A percentile compares a stretch with the other conserved stretches of the same genome.
phyloP scores from a whole-genome alignment of 1,140 invertebrate genomes.

The Dinothrombium tinctorium region DNA sequence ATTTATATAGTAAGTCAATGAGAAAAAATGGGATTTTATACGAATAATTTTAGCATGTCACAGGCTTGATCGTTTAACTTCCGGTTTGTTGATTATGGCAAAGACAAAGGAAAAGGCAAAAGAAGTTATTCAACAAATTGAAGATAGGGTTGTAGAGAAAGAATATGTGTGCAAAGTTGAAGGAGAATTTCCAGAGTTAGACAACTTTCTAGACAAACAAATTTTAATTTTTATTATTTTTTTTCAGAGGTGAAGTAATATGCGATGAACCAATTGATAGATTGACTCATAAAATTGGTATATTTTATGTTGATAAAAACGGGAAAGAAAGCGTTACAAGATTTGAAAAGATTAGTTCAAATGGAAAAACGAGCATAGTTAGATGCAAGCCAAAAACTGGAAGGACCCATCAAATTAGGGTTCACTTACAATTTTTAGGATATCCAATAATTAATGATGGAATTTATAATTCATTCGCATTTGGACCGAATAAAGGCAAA shows the following conservation, averaged over 20 bases:
- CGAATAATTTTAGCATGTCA: slow-evolving; percentile 22
- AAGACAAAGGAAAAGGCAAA: slow-evolving; percentile 70
- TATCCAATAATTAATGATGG: slow-evolving; percentile 93
- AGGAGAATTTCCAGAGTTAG: slow-evolving; percentile 85
- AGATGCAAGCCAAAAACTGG: slow-evolving; percentile 73
- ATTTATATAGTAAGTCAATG: slow-evolving; percentile 61
- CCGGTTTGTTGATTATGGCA: slow-evolving; percentile 66
- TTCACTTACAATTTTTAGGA: slow-evolving; percentile 92
- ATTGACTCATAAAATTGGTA: slow-evolving; percentile 80
- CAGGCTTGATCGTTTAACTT: slow-evolving; percentile 32
- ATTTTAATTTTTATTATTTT: slow-evolving; percentile 9
- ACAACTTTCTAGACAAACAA: not conserved
- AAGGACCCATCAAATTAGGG: slow-evolving; percentile 92
- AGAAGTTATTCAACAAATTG: slow-evolving; percentile 79
- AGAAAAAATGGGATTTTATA: not conserved
- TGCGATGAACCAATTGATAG: slow-evolving; percentile 78
- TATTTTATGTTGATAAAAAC: slow-evolving; percentile 58
- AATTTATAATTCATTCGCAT: slow-evolving; percentile 58
- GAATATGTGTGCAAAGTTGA: slow-evolving; percentile 92
- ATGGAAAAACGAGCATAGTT: slow-evolving; percentile 71
- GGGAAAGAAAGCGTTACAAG: slow-evolving; percentile 73
- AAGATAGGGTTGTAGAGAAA: slow-evolving; percentile 70
- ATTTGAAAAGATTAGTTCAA: slow-evolving; percentile 60
- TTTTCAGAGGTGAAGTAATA: slow-evolving; percentile 46
- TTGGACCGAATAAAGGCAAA: slow-evolving; percentile 73